Base-by-base conservation (phyloP, 2,113 vertebrate genomes). In the Nothocercus nigrocapillus region DNA sequence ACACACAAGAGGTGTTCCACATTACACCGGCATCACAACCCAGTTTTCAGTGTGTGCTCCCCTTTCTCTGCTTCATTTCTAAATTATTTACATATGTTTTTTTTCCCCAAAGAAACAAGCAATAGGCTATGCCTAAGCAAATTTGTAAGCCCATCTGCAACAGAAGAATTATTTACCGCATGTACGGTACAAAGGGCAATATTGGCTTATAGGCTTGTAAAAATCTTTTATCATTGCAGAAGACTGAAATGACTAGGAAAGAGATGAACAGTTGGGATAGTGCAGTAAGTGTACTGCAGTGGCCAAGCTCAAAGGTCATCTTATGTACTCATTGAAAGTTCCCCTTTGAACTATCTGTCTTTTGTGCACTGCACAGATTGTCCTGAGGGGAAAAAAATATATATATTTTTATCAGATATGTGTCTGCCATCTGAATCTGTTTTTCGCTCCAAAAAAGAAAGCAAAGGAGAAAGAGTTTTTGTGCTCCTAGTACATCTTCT, bases 61-160 rank as follows among this genome's bases (percentile, higher is more conserved):
- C 13, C 42, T 61, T 40, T 45, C 76, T 88, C 15, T 94, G 16
- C 59, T 81, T 91, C 56, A 78, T 63, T 93, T 93, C 59, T 68
- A 68, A 85, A 95, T 93, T 85, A 93, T 93, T 91, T 83, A 68
- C 32, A 78, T 45, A n/a, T 45, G n/a, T 6, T 72, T 95, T 44
- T 54, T 61, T 32, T 12, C 53, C 64, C 85, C n/a, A 42, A 72
- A 84, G 72, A 93, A 93, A 83, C 8, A 59, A 47, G 7, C 27
- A 30, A 56, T 30, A 56, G 54, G 28, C 40, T 83, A 34, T 18
- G 27, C 66, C 45, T 63, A 83, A 86, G 83, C 22, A 61, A 88
- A 70, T 38, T n/a, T 75, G n/a, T 75, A 88, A 78, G 61, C 22
- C 73, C 69, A 44, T 27, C 61, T 90, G 80, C 56, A 82, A 83